phyloP scores from a whole-genome alignment of 1,140 invertebrate species.

The Drosophila cardini region DNA sequence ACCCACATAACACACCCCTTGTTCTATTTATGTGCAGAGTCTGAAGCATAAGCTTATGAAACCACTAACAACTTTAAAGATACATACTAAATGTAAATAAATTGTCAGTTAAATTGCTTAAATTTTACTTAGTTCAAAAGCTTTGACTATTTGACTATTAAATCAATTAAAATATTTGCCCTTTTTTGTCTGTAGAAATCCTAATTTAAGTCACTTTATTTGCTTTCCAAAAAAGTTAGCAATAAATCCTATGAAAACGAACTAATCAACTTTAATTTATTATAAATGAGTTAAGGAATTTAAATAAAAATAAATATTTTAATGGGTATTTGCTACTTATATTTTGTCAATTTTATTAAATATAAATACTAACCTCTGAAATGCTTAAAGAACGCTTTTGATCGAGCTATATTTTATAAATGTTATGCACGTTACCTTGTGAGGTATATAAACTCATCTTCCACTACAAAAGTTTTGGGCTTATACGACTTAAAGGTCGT shows the following conservation, averaged over 20 bases:
- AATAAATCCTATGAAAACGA: too few relatives aligned
- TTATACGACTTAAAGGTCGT: neutral
- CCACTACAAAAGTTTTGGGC: neutral
- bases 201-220: neutral
- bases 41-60: neutral
- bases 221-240: too few relatives aligned
- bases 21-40: too few relatives aligned
- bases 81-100: too few relatives aligned
- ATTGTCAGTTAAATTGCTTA: neutral
- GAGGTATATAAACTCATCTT: neutral
- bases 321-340: too few relatives aligned
- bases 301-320: too few relatives aligned
- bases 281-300: too few relatives aligned
- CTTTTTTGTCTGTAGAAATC: neutral
- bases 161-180: neutral
- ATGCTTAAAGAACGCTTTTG: neutral
- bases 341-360: too few relatives aligned
- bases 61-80: neutral
- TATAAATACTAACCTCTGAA: too few relatives aligned
- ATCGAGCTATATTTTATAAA: neutral
- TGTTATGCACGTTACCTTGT: slow-evolving; percentile 6
- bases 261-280: too few relatives aligned
- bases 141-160: neutral
- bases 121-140: neutral
- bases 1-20: too few relatives aligned